phyloP scores from a whole-genome alignment of 2,888 invertebrate species.

The Pandemis corylana region DNA sequence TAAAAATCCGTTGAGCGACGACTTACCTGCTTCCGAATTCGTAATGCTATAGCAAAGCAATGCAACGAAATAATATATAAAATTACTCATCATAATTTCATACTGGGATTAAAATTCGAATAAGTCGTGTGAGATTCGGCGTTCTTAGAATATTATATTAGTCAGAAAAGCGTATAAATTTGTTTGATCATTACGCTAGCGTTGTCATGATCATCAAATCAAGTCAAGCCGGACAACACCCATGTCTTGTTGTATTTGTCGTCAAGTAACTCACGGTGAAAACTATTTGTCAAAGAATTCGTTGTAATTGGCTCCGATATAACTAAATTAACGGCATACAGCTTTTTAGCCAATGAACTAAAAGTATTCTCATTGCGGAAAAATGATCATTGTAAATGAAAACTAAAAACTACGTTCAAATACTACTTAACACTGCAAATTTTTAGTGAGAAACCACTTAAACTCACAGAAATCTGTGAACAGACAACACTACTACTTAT shows the following conservation, averaged over 20 bases:
- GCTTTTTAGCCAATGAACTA: conserved; percentile 17
- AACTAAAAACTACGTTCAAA: conserved; percentile 24
- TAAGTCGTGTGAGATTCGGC: conserved; percentile 42
- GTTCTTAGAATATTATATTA: conserved; percentile 53
- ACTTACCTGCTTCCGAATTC: conserved; percentile 75
- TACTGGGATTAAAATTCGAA: conserved; percentile 55
- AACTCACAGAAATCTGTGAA: too few species aligned
- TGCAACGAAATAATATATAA: conserved; percentile 73
- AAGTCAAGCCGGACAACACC: conserved; percentile 74
- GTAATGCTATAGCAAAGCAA: conserved; percentile 73
- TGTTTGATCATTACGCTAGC: conserved; percentile 81
- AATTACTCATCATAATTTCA: conserved; percentile 82
- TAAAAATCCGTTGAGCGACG: conserved; percentile 36
- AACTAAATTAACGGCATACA: not conserved
- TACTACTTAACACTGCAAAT: not conserved
- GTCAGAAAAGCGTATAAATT: conserved; percentile 66
- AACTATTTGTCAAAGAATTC: not conserved
- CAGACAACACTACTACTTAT: too few species aligned
- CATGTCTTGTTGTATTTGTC: conserved; percentile 58
- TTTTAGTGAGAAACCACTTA: too few species aligned
- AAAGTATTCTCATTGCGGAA: conserved; percentile 3
- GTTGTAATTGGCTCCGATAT: conserved; percentile 24
- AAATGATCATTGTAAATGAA: not conserved
- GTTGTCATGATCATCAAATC: conserved; percentile 60
- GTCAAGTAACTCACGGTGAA: conserved; percentile 6